Base-by-base conservation (phyloP, 2,113 vertebrate genomes). In the Dermatemys mawii region DNA sequence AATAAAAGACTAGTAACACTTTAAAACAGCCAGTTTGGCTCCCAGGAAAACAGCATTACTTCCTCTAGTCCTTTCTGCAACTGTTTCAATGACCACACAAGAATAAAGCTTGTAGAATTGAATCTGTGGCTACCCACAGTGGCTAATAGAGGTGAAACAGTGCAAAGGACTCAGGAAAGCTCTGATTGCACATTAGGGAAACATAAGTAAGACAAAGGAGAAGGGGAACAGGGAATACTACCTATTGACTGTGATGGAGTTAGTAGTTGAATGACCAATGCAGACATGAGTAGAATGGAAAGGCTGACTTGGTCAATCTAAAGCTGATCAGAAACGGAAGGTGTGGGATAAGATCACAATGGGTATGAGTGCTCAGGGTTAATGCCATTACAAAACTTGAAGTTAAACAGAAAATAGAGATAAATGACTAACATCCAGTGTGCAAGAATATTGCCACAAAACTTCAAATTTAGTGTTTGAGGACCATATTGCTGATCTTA, bases 341-440 rank as follows among this genome's bases (percentile, higher is more conserved):
- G 60, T 63, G 32, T 63, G 13, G 60, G 32, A 35, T 35, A 63
- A 35, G 32, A 63, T 63, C 60, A 63, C 32, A 63, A 63, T 8
- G 32, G 60, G 4, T 67, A 19, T 67, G 63, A 67, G 8, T n/a
- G 63, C 35, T n/a, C 63, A 67, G 60, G 32, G 63, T 67, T 67
- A 67, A 17, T 67, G 35, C 35, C 63, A 67, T n/a, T 17, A 21
- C 17, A 67, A 67, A 67, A 38, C 17, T 67, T 5, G 17, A 35
- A 50, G 73, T 81, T 27, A 51, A 0, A 0, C 1, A 50, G 63
- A 2, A 73, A 90, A 67, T 13, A 81, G 44, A 78, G 54, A 73
- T 2, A 0, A 0, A 0, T 21, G 21, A 55, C 51, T 17, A 76
- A 63, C 24, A 2, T 0, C 1, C 41, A 21, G 54, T 4, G 41